Evolutionary conservation across 1,140 invertebrate species (phyloP).

Genomic region (Potamilus streckersoni): DNA sequence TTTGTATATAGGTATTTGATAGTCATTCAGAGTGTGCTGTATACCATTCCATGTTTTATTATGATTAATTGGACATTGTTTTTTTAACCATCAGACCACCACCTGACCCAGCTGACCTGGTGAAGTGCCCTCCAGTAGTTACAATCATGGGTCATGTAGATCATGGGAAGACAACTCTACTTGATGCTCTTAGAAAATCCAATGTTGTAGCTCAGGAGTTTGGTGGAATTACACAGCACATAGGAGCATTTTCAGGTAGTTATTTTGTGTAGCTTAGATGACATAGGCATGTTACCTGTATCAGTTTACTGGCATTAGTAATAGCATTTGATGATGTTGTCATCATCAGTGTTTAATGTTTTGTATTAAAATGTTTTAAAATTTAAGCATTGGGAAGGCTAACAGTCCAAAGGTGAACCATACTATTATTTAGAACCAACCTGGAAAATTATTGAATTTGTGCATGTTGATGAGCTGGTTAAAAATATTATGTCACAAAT

Average conservation of each 20-base stretch:
- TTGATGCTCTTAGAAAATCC: slow-evolving; percentile 90
- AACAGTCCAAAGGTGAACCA: too few species aligned
- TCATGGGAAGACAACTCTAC: slow-evolving; percentile 98
- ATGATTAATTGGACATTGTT: background rate
- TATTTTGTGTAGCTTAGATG: background rate
- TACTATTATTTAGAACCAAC: too few species aligned
- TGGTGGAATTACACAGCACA: slow-evolving; percentile 99
- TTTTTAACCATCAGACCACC: slow-evolving; percentile 69
- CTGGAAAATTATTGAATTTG: too few species aligned
- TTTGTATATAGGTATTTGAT: too few species aligned
- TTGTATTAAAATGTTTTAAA: too few species aligned
- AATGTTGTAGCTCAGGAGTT: slow-evolving; percentile 91
- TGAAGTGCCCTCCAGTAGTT: slow-evolving; percentile 86
- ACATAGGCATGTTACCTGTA: background rate
- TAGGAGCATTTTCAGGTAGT: slow-evolving; percentile 94
- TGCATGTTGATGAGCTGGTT: too few species aligned
- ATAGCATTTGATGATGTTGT: too few species aligned
- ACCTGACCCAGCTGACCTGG: slow-evolving; percentile 74
- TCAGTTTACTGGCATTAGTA: too few species aligned
- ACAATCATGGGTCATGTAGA: slow-evolving; percentile 99
- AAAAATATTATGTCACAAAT: background rate
- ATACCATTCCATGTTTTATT: too few species aligned
- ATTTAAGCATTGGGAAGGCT: too few species aligned
- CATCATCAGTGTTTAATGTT: too few species aligned
- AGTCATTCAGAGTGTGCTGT: too few species aligned